Evolutionary conservation across 2,888 invertebrate species (phyloP).

Genomic region (Acleris sparsana): DNA sequence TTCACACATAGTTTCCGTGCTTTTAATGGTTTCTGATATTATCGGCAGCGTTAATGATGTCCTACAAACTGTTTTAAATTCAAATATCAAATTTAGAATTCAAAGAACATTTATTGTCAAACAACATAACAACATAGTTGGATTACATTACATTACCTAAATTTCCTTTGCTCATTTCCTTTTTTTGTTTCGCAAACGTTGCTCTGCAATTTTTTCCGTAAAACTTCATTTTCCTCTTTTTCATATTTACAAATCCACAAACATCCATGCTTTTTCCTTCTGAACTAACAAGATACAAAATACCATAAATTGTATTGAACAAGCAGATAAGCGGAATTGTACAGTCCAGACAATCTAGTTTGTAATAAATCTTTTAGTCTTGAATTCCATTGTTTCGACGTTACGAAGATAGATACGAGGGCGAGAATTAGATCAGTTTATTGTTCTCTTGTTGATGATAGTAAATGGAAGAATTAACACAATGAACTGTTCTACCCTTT

Average conservation of each 20-base stretch:
- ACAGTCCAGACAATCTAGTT: conserved; percentile 30
- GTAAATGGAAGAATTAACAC: conserved; percentile 11
- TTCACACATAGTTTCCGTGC: no score
- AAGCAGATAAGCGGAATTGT: conserved; percentile 20
- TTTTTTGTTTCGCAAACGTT: no score
- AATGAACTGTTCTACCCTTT: not conserved
- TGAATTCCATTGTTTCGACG: conserved; percentile 36
- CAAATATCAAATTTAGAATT: no score
- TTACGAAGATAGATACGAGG: conserved; percentile 26
- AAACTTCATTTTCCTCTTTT: no score
- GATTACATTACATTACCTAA: no score
- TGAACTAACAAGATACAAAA: conserved; percentile 8
- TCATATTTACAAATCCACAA: not conserved
- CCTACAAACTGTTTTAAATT: no score
- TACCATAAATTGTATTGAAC: conserved; percentile 25
- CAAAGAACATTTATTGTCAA: no score
- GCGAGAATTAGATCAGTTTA: conserved; percentile 33
- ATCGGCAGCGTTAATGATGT: no score
- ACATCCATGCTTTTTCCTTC: not conserved
- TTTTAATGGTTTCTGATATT: no score
- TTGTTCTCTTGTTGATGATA: conserved; percentile 15
- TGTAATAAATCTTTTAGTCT: conserved; percentile 35
- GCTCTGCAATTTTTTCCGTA: no score
- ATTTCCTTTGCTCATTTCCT: no score
- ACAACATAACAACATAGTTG: no score